Evolutionary conservation across 2,113 vertebrate species (phyloP).

Genomic region (Numenius arquata): DNA sequence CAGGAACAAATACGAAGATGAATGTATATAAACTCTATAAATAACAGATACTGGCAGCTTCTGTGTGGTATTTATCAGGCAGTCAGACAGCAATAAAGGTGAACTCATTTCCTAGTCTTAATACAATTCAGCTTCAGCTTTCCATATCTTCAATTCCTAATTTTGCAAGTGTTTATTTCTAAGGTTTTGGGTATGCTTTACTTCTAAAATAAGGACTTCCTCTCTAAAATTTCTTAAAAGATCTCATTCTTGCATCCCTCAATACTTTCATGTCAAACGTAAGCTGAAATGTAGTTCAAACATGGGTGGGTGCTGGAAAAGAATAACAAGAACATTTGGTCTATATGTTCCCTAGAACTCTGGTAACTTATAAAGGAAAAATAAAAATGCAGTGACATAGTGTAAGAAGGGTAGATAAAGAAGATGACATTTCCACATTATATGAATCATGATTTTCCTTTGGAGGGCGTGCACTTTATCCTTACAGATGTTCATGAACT

Average conservation of each 20-base stretch:
- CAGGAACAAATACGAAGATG: background rate
- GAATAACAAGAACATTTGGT: background rate
- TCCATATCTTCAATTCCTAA: background rate
- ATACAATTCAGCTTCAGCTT: background rate
- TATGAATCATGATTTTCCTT: background rate
- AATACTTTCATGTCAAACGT: background rate
- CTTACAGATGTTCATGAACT: background rate
- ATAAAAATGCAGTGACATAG: background rate
- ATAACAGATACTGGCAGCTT: background rate
- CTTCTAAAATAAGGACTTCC: background rate
- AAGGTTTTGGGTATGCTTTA: background rate
- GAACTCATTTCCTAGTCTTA: background rate
- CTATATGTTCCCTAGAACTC: background rate
- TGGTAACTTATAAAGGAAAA: background rate
- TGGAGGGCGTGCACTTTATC: background rate
- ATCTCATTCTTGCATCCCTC: background rate
- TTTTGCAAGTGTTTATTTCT: background rate
- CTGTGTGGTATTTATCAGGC: background rate
- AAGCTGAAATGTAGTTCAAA: background rate
- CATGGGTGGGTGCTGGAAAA: background rate
- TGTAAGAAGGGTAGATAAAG: background rate
- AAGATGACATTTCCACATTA: background rate
- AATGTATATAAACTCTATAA: background rate
- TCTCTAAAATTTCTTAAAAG: background rate
- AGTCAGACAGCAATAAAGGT: background rate